Evolutionary conservation across 2,888 invertebrate species (phyloP).

Genomic region (Caenorhabditis wallacei): DNA sequence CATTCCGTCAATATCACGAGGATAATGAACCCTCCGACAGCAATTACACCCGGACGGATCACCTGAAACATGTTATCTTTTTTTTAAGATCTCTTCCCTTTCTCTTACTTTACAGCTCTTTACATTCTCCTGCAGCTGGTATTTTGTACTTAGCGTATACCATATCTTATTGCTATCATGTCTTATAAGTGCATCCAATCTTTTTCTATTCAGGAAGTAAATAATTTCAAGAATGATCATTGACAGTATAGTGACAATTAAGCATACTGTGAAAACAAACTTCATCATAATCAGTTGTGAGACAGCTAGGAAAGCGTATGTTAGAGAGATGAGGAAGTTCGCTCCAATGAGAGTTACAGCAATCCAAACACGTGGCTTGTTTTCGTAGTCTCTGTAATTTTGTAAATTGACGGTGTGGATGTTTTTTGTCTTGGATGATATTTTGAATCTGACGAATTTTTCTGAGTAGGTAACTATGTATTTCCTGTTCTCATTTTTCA

Average conservation of each 20-base stretch:
- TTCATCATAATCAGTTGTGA: conserved; percentile 34
- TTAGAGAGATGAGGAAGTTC: conserved; percentile 12
- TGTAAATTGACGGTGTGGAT: no score
- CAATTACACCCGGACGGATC: conserved; percentile 30
- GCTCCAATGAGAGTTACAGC: not conserved
- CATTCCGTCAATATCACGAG: conserved; percentile 48
- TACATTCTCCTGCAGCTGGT: conserved; percentile 61
- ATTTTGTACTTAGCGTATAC: conserved; percentile 50
- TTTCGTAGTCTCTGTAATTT: conserved; percentile 52
- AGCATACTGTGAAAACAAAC: conserved; percentile 28
- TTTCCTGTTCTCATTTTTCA: no score
- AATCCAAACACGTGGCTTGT: conserved; percentile 35
- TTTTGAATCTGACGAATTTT: no score
- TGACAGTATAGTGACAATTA: conserved; percentile 10
- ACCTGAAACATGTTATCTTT: conserved; percentile 32
- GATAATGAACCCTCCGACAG: conserved; percentile 46
- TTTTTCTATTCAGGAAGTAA: conserved; percentile 24
- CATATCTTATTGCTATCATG: conserved; percentile 23
- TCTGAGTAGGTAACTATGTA: not conserved
- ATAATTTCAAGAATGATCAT: conserved; percentile 43
- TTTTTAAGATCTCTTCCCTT: no score
- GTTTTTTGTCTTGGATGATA: no score
- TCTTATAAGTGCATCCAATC: conserved; percentile 5
- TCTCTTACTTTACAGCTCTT: conserved; percentile 35
- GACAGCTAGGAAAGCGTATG: conserved; percentile 39